These are phyloP conservation scores for Trachythela sp. DNA, from an alignment of 64 coral and sea anemone species.

Conservation along the genomic window DNA sequence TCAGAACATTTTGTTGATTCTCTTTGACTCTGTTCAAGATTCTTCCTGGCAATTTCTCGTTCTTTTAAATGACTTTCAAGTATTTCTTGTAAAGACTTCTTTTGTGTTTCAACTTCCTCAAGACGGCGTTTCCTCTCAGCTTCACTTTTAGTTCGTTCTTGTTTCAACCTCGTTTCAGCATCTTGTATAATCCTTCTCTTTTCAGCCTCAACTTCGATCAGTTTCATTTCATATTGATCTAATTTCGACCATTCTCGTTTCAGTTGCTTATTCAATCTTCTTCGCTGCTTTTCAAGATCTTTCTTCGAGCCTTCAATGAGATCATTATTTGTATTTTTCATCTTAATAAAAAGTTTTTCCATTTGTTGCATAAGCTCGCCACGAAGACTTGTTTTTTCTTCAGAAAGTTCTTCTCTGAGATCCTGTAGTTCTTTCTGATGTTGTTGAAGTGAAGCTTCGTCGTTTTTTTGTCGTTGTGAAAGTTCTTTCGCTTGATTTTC, in stretches of 20 bases:
- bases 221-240: slow-evolving; percentile 65
- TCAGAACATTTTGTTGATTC: slow-evolving; percentile 29
- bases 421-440: slow-evolving; percentile 53
- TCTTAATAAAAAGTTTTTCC: neutral
- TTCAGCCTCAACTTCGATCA: slow-evolving; percentile 73
- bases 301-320: neutral
- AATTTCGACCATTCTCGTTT: slow-evolving; percentile 72
- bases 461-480: neutral
- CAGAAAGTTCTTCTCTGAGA: slow-evolving; percentile 55
- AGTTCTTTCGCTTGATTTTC: slow-evolving; percentile 77
- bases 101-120: slow-evolving; percentile 51
- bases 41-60: slow-evolving; percentile 32
- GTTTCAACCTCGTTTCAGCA: slow-evolving; percentile 48
- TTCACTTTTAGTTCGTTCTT: slow-evolving; percentile 46
- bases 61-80: slow-evolving; percentile 49
- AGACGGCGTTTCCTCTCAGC: slow-evolving; percentile 63
- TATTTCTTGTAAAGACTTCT: slow-evolving; percentile 19
- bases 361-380: neutral
- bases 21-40: slow-evolving; percentile 34
- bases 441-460: slow-evolving; percentile 28
- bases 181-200: slow-evolving; percentile 55
- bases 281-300: neutral
- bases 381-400: neutral
- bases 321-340: neutral
- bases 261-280: neutral